Evolutionary conservation across 92 coral and sea anemone species (phyloP).

Genomic region (Actinostola sp.): DNA sequence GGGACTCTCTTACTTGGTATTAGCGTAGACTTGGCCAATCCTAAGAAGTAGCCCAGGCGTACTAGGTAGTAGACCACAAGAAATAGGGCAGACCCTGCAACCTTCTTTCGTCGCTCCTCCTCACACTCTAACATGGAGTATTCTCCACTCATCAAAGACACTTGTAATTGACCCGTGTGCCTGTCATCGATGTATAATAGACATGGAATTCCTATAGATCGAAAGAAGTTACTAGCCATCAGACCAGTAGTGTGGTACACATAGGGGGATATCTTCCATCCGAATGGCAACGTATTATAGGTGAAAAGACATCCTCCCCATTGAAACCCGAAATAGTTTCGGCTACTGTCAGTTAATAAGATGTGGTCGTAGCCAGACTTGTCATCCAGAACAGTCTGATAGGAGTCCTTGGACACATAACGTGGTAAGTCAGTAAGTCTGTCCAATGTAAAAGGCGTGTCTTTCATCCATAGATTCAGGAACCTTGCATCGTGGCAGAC

Average conservation of each 20-base stretch:
- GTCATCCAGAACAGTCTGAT: slow-evolving; percentile 41
- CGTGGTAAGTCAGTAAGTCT: slow-evolving; percentile 19
- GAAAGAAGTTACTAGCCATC: slow-evolving; percentile 25
- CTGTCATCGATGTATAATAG: slow-evolving; percentile 52
- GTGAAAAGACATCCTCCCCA: slow-evolving; percentile 70
- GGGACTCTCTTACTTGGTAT: slow-evolving; percentile 28
- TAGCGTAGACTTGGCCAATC: slow-evolving; percentile 33
- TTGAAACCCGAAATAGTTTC: slow-evolving; percentile 49
- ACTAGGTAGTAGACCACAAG: slow-evolving; percentile 33
- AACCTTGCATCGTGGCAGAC: slow-evolving; percentile 47
- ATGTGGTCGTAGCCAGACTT: slow-evolving; percentile 58
- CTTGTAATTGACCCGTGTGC: slow-evolving; percentile 51
- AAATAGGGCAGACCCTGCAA: slow-evolving; percentile 40
- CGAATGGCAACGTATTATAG: slow-evolving; percentile 63
- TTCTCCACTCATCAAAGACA: slow-evolving; percentile 17
- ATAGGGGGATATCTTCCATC: slow-evolving; percentile 60
- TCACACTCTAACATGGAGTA: background rate
- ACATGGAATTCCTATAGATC: slow-evolving; percentile 35
- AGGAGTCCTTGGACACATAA: slow-evolving; percentile 32
- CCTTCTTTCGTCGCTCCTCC: slow-evolving; percentile 18
- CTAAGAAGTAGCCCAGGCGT: slow-evolving; percentile 44
- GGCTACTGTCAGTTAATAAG: slow-evolving; percentile 31
- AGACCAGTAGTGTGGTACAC: slow-evolving; percentile 55
- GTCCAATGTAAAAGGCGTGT: slow-evolving; percentile 45
- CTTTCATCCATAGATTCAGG: slow-evolving; percentile 44